phyloP scores from a whole-genome alignment of 2,797 vertebrate genomes.

The Spinibarbus caldwelli region DNA sequence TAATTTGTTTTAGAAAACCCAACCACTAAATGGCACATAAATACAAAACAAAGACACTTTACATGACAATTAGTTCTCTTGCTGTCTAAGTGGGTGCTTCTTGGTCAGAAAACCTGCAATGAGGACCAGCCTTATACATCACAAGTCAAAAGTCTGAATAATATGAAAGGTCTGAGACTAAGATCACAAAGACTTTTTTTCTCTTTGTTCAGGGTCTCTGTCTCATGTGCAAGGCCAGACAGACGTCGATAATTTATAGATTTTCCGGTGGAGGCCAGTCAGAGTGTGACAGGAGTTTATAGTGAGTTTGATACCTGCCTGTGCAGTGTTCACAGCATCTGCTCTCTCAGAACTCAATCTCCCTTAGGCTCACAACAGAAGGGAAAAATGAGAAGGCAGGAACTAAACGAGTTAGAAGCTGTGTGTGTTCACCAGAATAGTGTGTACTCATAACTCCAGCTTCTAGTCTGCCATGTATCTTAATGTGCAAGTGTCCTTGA shows the following conservation, averaged over 20 bases:
- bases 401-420: conserved; percentile 17
- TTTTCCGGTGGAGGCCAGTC: conserved; percentile 28
- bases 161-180: not conserved
- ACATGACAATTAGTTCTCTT: too few species aligned
- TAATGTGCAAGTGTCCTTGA: conserved; percentile 13
- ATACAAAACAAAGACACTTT: too few species aligned
- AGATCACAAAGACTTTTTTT: not conserved
- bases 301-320: conserved; percentile 23
- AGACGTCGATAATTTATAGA: conserved; percentile 45
- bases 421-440: not conserved
- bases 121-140: not conserved
- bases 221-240: conserved; percentile 21
- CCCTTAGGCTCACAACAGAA: conserved; percentile 41
- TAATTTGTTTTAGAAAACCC: too few species aligned
- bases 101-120: not conserved
- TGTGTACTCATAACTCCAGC: not conserved
- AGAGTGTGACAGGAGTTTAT: conserved; percentile 15
- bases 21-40: too few species aligned
- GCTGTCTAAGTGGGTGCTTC: too few species aligned
- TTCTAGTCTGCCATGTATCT: not conserved
- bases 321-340: conserved; percentile 31
- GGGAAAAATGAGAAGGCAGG: conserved; percentile 22
- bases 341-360: conserved; percentile 43
- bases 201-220: not conserved
- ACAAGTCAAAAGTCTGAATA: not conserved